Percentiles rank a stretch among this genome's conserved stretches.
Evolutionary conservation across 2,797 vertebrate species (phyloP).

Genomic region (Chelidonichthys spinosus): DNA sequence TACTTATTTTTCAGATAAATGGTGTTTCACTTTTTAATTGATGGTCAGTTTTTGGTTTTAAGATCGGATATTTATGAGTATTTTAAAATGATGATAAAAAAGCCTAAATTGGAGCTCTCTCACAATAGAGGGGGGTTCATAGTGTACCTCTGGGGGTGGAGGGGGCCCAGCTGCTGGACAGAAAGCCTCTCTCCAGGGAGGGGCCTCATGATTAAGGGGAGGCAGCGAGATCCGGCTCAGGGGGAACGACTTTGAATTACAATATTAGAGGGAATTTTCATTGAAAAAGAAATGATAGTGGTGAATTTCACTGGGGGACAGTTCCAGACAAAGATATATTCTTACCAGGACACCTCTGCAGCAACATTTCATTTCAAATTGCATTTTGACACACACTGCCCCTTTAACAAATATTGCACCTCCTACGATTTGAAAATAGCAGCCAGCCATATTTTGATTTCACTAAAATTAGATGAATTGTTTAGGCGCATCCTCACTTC

Average conservation of each 20-base stretch:
- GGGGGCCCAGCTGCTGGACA: slow-evolving; percentile 72
- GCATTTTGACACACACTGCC: background rate
- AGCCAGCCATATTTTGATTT: background rate
- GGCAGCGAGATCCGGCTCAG: slow-evolving; percentile 1
- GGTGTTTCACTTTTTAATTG: background rate
- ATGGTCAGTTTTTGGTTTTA: background rate
- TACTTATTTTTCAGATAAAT: background rate
- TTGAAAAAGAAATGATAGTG: background rate
- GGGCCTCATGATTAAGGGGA: slow-evolving; percentile 67
- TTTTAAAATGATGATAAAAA: background rate
- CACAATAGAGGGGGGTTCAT: slow-evolving; percentile 19
- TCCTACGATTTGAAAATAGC: background rate
- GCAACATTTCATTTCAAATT: background rate
- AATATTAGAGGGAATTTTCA: background rate
- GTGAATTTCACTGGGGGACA: background rate
- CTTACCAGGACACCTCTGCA: background rate
- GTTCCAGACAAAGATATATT: background rate
- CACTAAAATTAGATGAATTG: background rate
- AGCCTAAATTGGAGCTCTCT: background rate
- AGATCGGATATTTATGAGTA: too few relatives aligned
- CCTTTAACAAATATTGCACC: accelerated
- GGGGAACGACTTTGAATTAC: background rate
- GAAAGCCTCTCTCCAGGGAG: slow-evolving; percentile 69
- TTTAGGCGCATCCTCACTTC: slow-evolving; percentile 20
- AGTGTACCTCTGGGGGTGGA: slow-evolving; percentile 27